phyloP scores from a whole-genome alignment of 2,113 vertebrate genomes.

The Forbesichthys agassizii region DNA sequence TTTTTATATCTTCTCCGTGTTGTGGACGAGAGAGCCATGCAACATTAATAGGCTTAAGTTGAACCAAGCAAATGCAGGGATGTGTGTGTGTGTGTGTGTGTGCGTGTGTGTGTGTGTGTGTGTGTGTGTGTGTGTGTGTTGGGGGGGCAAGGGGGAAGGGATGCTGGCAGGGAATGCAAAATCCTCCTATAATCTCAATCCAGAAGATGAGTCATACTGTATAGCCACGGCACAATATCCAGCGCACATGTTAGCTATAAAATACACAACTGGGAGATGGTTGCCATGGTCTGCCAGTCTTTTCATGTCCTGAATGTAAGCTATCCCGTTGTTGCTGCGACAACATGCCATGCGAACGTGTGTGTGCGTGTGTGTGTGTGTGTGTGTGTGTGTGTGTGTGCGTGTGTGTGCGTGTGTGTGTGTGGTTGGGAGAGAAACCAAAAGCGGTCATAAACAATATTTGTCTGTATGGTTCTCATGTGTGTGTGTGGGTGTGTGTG shows the following conservation, averaged over 20 bases:
- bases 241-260: too few species aligned
- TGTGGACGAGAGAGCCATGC: conserved; percentile 48
- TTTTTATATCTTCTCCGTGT: conserved; percentile 52
- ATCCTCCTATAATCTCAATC: too few species aligned
- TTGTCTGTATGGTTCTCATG: neutral
- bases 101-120: neutral
- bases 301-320: too few species aligned
- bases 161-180: too few species aligned
- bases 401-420: conserved; percentile 1
- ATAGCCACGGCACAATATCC: too few species aligned
- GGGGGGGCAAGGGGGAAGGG: too few species aligned
- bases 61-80: conserved; percentile 35
- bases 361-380: conserved; percentile 1
- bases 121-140: too few species aligned
- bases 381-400: conserved; percentile 4
- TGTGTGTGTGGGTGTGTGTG: neutral
- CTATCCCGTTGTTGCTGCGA: too few species aligned
- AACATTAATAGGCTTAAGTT: conserved; percentile 56
- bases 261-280: too few species aligned
- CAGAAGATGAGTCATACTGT: too few species aligned
- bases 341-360: neutral
- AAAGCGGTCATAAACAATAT: neutral
- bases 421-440: neutral
- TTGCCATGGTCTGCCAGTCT: too few species aligned
- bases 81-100: neutral